A percentile compares a stretch with the other conserved stretches of the same genome.
Evolutionary conservation across 2,113 vertebrate species (phyloP).

Genomic region (human): DNA sequence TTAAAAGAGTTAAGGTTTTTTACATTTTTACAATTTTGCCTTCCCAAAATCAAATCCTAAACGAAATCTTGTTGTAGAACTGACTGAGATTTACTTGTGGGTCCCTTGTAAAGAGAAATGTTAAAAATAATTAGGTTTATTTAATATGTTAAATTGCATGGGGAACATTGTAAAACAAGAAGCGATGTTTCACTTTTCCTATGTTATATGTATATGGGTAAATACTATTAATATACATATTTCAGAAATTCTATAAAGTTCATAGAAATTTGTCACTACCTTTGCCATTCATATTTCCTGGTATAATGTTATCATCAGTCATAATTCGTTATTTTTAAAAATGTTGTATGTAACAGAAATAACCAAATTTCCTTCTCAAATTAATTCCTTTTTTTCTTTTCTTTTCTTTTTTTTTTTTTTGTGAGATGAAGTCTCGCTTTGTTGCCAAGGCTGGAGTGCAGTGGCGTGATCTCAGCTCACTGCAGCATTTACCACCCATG

Average conservation of each 20-base stretch:
- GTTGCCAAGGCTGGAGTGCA: too few species aligned
- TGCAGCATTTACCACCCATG: too few species aligned
- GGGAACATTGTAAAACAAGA: neutral
- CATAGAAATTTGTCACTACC: neutral
- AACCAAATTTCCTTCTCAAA: neutral
- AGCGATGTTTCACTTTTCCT: neutral
- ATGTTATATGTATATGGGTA: neutral
- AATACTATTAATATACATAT: neutral
- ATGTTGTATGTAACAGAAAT: neutral
- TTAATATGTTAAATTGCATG: neutral
- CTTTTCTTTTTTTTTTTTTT: too few species aligned
- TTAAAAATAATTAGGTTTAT: neutral
- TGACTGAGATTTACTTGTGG: neutral
- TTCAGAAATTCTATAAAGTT: neutral
- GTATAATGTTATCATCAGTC: neutral
- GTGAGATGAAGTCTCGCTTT: too few species aligned
- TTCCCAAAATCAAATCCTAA: neutral
- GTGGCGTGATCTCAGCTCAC: too few species aligned
- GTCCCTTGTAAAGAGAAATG: neutral
- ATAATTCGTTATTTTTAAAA: neutral
- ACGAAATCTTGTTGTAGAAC: neutral
- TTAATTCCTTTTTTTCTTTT: neutral
- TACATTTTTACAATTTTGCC: neutral
- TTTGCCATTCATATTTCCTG: neutral
- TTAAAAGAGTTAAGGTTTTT: neutral